Evolutionary conservation across 23 tunicate species (phyloP).

Genomic region (Trididemnum clinides): DNA sequence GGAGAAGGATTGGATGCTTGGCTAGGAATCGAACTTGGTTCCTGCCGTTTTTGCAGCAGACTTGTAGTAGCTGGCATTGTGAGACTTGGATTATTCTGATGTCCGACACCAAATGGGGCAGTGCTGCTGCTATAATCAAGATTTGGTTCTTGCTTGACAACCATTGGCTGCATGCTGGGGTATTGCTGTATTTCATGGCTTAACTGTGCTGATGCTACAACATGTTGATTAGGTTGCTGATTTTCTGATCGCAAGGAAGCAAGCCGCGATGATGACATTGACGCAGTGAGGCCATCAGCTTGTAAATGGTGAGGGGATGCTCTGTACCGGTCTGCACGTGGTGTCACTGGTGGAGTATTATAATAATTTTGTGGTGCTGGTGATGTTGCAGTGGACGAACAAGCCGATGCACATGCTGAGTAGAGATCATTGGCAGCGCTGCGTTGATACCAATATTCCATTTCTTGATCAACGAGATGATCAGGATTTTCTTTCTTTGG

Average conservation of each 20-base stretch:
- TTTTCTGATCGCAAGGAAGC: background rate
- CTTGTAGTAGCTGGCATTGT: too few relatives aligned
- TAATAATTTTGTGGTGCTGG: conserved; percentile 75
- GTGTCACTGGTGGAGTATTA: conserved; percentile 91
- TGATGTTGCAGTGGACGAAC: conserved; percentile 89
- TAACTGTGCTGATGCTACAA: background rate
- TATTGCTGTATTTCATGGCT: background rate
- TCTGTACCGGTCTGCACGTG: conserved; percentile 43
- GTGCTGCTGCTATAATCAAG: background rate
- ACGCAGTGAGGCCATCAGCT: conserved; percentile 46
- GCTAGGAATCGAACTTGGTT: background rate
- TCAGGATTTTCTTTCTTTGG: conserved; percentile 27
- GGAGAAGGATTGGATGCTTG: background rate
- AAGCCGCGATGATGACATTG: conserved; percentile 48
- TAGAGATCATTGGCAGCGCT: background rate
- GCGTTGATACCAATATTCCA: conserved; percentile 39
- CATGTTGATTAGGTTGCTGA: background rate
- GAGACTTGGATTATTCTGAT: background rate
- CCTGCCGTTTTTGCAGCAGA: background rate
- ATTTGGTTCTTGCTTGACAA: background rate
- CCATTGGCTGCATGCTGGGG: background rate
- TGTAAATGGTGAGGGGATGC: conserved; percentile 61
- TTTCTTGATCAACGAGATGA: conserved; percentile 33
- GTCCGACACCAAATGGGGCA: background rate
- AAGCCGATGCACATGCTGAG: conserved; percentile 56